These are phyloP conservation scores for Carollia perspicillata DNA, from an alignment of 2,113 vertebrate species.

Conservation along the genomic window DNA sequence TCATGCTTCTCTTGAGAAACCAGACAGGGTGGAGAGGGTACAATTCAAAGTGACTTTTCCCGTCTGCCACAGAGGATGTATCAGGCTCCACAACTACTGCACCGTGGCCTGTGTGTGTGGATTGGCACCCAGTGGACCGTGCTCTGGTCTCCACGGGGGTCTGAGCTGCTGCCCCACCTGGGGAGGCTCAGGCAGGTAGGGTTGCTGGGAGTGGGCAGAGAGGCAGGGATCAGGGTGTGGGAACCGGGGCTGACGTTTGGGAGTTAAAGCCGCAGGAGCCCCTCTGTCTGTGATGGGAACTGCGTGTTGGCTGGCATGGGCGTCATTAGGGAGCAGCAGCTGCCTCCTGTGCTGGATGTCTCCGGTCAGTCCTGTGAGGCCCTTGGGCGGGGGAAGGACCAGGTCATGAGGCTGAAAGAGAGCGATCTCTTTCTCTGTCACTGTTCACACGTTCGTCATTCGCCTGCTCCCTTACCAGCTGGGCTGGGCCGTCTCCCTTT, in stretches of 20 bases:
- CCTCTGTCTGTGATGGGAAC: background rate
- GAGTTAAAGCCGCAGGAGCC: background rate
- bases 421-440: background rate
- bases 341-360: background rate
- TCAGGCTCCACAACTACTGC: background rate
- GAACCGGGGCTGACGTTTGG: background rate
- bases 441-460: background rate
- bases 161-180: background rate
- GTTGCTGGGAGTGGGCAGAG: background rate
- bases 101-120: background rate
- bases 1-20: background rate
- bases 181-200: background rate
- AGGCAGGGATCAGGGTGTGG: background rate
- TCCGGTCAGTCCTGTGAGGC: background rate
- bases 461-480: fast-evolving
- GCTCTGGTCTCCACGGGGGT: background rate
- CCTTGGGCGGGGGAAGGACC: background rate
- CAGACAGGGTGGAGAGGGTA: background rate
- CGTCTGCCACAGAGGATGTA: background rate
- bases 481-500: background rate
- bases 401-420: background rate
- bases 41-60: background rate
- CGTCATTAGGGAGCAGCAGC: too few relatives aligned
- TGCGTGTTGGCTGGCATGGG: background rate
- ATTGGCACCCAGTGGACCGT: background rate